Percentiles rank a stretch among this genome's conserved stretches.
phyloP scores from a whole-genome alignment of 2,888 invertebrate species.

The Drosophila austrosaltans region DNA sequence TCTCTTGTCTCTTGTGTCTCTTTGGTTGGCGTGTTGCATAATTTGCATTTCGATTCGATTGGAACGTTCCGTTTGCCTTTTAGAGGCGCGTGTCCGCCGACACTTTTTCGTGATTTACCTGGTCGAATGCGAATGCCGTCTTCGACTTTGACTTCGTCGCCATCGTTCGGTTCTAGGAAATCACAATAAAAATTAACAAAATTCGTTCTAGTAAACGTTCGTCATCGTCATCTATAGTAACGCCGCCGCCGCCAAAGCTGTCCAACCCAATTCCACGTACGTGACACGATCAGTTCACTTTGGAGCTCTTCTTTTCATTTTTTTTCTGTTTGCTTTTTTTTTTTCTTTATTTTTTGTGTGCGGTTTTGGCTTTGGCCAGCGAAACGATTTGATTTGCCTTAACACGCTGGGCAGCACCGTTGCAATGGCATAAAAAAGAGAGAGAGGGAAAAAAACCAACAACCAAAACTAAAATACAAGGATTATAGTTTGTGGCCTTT shows the following conservation, averaged over 20 bases:
- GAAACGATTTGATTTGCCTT: constrained; percentile 42
- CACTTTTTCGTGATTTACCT: constrained; percentile 80
- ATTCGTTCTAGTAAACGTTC: constrained; percentile 78
- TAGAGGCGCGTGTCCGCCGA: constrained; percentile 82
- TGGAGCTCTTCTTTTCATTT: constrained; percentile 22
- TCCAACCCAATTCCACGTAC: constrained; percentile 71
- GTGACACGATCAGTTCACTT: constrained; percentile 72
- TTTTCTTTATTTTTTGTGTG: not conserved
- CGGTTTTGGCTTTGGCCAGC: constrained; percentile 42
- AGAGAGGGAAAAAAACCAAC: not conserved
- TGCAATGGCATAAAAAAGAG: not conserved
- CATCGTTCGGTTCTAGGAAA: constrained; percentile 73
- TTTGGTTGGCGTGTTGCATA: constrained; percentile 69
- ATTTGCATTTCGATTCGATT: constrained; percentile 83
- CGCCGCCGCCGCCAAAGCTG: constrained; percentile 19
- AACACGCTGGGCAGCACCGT: constrained; percentile 17
- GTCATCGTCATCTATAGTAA: constrained; percentile 48
- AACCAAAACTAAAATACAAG: constrained; percentile 13
- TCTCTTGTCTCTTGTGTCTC: constrained; percentile 6
- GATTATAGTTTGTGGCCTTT: constrained; percentile 41
- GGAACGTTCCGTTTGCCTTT: constrained; percentile 66
- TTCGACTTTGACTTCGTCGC: constrained; percentile 29
- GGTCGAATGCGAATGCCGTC: constrained; percentile 25
- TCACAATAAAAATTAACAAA: constrained; percentile 77
- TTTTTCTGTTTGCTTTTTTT: not conserved